Percentiles rank a stretch among this genome's conserved stretches.
phyloP scores from a whole-genome alignment of 2,888 invertebrate genomes.

The Spisula subtruncata region DNA sequence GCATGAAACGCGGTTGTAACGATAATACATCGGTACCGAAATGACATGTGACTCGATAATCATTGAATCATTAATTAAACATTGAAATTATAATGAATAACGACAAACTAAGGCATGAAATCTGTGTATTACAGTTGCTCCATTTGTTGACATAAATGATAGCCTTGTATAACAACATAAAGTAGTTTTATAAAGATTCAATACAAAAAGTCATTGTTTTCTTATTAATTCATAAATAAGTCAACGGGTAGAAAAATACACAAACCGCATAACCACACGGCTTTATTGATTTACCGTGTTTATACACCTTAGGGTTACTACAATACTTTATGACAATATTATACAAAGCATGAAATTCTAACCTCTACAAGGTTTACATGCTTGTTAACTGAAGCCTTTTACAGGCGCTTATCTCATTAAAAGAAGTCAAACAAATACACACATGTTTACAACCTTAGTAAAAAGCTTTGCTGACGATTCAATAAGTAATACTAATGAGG shows the following conservation, averaged over 20 bases:
- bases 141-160: background rate
- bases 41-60: background rate
- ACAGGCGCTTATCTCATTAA: too few relatives aligned
- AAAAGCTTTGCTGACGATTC: too few relatives aligned
- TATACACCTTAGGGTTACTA: background rate
- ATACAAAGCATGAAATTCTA: conserved; percentile 17
- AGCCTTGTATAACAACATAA: background rate
- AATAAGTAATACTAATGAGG: too few relatives aligned
- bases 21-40: background rate
- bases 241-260: background rate
- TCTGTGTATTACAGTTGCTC: background rate
- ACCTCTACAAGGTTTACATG: background rate
- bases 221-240: background rate
- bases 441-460: too few relatives aligned
- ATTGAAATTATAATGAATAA: conserved; percentile 17
- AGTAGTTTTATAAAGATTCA: background rate
- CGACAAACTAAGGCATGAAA: background rate
- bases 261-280: background rate
- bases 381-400: background rate
- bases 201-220: background rate
- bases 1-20: background rate
- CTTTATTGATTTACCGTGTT: background rate
- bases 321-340: background rate
- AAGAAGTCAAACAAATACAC: too few relatives aligned
- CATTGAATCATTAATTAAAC: background rate